Base-by-base conservation (phyloP, 2,797 vertebrate species). In the Anguilla obscura region DNA sequence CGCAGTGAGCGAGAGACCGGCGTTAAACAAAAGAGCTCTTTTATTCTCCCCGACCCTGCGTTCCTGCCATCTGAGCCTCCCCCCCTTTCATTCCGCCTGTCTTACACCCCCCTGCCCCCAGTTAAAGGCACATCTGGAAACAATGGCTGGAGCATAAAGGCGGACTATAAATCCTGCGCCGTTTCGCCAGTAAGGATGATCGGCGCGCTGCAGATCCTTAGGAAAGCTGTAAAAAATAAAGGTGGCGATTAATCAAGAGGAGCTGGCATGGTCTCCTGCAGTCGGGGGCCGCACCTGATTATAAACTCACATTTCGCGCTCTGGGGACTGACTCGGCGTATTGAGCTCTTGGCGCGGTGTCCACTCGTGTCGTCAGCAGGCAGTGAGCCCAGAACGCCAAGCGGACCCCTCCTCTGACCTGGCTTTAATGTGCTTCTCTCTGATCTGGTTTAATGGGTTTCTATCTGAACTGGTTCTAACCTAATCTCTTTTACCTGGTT, bases 91-190 rank as follows among this genome's bases (percentile, higher is more conserved):
- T 88, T 90, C 86, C 40, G 50, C 87, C 89, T 40, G 74, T 89
- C 88, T 85, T 12, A 82, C 85, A 88, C 87, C 88, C 63, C 52
- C 82, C 86, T 89, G 50, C 87, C 88, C 87, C 86, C 89, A 60
- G 89, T 86, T 84, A 85, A 27, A 89, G 66, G 66, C 89, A 91
- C 92, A 92, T 92, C 92, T 93, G 92, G 92, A 93, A 93, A 93
- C 91, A 92, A 91, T 93, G 91, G 90, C 40, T 90, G 86, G 89
- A 91, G 91, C 89, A 87, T 79, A 91, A 90, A 90, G 80, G 87
- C 85, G 50, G 86, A 87, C 85, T 83, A 90, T 92, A 92, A 92
- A 91, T 93, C 89, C 84, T 74, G 85, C 87, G 82, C 83, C 83
- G 69, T 88, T 91, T 88, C 69, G 45, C 89, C 85, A 48, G 87